phyloP scores from a whole-genome alignment of 92 coral and sea anemone species.

The Palythoa caribaeorum region DNA sequence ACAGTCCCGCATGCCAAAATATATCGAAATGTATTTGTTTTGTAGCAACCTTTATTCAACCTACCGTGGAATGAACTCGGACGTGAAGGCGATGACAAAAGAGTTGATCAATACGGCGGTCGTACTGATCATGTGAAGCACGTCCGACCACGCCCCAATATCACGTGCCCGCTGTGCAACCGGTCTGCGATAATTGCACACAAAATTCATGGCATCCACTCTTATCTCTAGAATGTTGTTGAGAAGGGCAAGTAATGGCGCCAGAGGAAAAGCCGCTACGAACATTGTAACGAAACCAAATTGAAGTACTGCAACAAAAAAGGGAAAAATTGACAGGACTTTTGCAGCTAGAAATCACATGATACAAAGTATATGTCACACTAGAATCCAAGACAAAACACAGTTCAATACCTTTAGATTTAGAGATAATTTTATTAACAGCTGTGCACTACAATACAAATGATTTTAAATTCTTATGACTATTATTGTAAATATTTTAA shows the following conservation, averaged over 20 bases:
- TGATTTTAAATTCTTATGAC: no score
- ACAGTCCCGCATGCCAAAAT: no score
- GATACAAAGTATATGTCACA: no score
- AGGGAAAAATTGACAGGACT: no score
- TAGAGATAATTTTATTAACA: no score
- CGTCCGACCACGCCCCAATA: conserved; percentile 60
- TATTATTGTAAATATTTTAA: no score
- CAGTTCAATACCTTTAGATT: no score
- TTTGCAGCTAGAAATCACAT: no score
- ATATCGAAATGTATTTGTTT: no score
- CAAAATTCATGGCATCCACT: conserved; percentile 66
- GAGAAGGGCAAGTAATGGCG: conserved; percentile 55
- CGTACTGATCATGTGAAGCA: conserved; percentile 44
- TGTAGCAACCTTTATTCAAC: not conserved
- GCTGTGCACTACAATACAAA: no score
- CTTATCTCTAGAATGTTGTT: conserved; percentile 59
- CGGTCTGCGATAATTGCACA: conserved; percentile 61
- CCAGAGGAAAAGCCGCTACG: conserved; percentile 65
- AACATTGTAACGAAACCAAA: conserved; percentile 71
- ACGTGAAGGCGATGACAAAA: conserved; percentile 62
- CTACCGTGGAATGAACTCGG: conserved; percentile 68
- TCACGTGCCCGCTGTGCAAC: conserved; percentile 63
- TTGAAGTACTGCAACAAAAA: conserved; percentile 47
- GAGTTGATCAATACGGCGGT: conserved; percentile 55
- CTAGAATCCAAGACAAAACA: no score